Evolutionary conservation across 1,140 invertebrate genomes (phyloP).

Genomic region (Radopholus similis): DNA sequence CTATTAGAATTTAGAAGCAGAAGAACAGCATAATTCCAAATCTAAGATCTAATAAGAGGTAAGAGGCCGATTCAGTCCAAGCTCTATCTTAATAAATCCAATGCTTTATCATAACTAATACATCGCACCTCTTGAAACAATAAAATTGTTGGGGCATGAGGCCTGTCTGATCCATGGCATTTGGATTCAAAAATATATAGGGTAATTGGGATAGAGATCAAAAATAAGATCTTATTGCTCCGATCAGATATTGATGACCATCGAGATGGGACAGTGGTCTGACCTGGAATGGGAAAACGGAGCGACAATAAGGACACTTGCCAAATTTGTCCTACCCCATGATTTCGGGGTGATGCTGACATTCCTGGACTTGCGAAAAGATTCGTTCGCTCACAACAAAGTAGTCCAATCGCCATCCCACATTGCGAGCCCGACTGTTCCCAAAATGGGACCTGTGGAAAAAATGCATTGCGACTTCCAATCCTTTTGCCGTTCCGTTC

Average conservation of each 20-base stretch:
- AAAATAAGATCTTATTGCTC: neutral
- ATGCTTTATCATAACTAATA: no score
- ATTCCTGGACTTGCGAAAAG: constrained; percentile 74
- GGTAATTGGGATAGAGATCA: no score
- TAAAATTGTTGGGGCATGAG: no score
- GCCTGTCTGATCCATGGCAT: no score
- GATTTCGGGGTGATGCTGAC: constrained; percentile 71
- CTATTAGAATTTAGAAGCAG: no score
- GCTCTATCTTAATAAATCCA: no score
- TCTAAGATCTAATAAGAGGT: neutral
- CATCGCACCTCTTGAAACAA: no score
- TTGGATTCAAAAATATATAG: no score
- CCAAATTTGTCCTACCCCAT: no score
- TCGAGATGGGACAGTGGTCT: constrained; percentile 77
- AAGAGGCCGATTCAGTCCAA: neutral
- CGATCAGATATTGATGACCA: constrained; percentile 32
- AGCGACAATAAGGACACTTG: no score
- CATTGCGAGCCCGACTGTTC: constrained; percentile 79
- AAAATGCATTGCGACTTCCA: neutral
- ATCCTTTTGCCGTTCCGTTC: neutral
- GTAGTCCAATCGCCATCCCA: constrained; percentile 95
- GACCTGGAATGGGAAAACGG: no score
- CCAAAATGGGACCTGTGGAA: constrained; percentile 69
- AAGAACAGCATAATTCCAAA: no score
- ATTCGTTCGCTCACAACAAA: constrained; percentile 80